Conservation (phyloP, 2,113 vertebrate species). For the Polypterus bichir region DNA sequence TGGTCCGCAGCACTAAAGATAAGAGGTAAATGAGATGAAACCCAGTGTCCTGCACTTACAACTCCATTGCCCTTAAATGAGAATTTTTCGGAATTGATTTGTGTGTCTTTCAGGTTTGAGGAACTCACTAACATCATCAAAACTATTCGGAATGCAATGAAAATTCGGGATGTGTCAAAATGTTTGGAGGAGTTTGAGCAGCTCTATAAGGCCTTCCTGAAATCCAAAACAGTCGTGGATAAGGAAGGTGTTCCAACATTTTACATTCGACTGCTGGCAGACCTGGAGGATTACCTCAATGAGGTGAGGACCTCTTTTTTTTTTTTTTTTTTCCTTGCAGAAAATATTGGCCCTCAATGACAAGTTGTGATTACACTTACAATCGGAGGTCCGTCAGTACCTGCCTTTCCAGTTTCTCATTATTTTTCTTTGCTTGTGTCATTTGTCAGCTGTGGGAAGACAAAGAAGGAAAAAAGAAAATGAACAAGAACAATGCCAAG, state of each 20-base stretch:
- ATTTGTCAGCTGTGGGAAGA: slow-evolving; percentile 70
- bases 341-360: too few species aligned
- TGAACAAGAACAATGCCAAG: slow-evolving; percentile 88
- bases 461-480: slow-evolving; percentile 84
- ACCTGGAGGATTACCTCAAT: slow-evolving; percentile 77
- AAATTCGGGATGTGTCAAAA: slow-evolving; percentile 80
- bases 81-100: not conserved
- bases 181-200: slow-evolving; percentile 85
- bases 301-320: slow-evolving; percentile 45
- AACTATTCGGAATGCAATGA: slow-evolving; percentile 87
- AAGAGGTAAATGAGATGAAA: slow-evolving; percentile 52
- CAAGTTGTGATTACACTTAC: not conserved
- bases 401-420: not conserved
- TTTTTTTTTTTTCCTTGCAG: too few species aligned
- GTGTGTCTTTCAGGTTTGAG: slow-evolving; percentile 57
- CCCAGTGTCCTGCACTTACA: not conserved
- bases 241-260: slow-evolving; percentile 78
- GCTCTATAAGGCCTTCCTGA: slow-evolving; percentile 71
- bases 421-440: not conserved
- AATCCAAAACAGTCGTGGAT: slow-evolving; percentile 81
- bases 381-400: not conserved
- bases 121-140: slow-evolving; percentile 81
- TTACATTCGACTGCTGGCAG: slow-evolving; percentile 74
- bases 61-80: not conserved
- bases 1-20: slow-evolving; percentile 83